phyloP scores from a whole-genome alignment of 2,797 vertebrate genomes.

The Trematomus bernacchii region DNA sequence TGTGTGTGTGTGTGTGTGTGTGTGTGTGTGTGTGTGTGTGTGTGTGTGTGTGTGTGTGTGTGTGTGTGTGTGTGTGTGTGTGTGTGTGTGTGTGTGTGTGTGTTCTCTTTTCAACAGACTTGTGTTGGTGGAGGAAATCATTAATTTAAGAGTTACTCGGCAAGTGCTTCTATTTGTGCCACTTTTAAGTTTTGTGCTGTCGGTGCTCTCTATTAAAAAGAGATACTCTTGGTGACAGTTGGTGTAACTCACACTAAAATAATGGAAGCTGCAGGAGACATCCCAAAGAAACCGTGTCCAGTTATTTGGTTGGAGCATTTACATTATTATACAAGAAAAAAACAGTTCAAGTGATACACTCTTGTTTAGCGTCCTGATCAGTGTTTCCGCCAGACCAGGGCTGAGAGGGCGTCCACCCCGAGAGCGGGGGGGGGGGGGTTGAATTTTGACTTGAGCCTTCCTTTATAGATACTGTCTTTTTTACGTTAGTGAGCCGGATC shows the following conservation, averaged over 20 bases:
- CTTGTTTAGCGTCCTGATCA: background rate
- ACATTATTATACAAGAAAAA: conserved; percentile 1
- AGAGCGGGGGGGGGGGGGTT: too few species aligned
- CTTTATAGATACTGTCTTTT: too few species aligned
- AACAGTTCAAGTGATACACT: conserved; percentile 1
- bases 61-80: conserved; percentile 28
- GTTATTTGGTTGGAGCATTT: conserved; percentile 12
- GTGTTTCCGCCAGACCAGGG: too few species aligned
- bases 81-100: background rate
- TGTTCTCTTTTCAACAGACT: conserved; percentile 38
- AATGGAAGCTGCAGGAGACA: conserved; percentile 1
- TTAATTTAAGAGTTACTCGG: conserved; percentile 66
- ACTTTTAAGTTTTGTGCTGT: conserved; percentile 48
- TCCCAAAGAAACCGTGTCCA: background rate
- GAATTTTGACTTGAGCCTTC: too few species aligned
- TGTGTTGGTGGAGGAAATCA: conserved; percentile 52
- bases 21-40: conserved; percentile 12
- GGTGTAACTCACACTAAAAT: conserved; percentile 18
- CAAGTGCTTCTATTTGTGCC: conserved; percentile 67
- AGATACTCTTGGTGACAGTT: background rate
- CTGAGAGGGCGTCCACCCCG: too few species aligned
- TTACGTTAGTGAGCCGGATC: too few species aligned
- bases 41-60: background rate
- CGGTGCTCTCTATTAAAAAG: conserved; percentile 32
- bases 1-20: conserved; percentile 22